A percentile compares a stretch with the other conserved stretches of the same genome.
phyloP scores from a whole-genome alignment of 2,888 invertebrate genomes.

The Epinotia demarniana region DNA sequence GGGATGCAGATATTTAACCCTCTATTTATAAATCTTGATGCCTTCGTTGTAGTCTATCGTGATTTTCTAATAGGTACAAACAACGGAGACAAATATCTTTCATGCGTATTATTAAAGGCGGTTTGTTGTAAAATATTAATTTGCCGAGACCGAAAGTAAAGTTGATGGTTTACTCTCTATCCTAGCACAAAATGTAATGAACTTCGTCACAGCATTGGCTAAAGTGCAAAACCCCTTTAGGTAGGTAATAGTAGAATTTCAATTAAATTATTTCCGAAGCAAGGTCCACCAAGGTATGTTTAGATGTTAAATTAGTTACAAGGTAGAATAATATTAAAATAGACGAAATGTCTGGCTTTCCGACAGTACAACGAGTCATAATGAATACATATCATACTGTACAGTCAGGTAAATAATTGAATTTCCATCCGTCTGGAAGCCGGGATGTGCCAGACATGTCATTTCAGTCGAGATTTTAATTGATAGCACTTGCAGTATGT shows the following conservation, averaged over 20 bases:
- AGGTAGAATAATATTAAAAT: neutral
- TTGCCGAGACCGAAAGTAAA: neutral
- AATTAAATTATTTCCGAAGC: no score
- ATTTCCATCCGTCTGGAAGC: conserved; percentile 31
- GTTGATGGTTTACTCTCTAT: no score
- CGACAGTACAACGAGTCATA: conserved; percentile 5
- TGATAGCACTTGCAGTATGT: conserved; percentile 1
- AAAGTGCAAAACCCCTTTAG: no score
- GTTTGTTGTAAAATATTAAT: neutral
- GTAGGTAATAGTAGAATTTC: no score
- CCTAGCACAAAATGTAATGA: no score
- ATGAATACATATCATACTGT: conserved; percentile 10
- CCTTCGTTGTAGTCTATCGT: no score
- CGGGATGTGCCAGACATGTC: conserved; percentile 29
- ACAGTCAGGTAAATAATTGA: conserved; percentile 30
- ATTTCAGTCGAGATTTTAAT: conserved; percentile 29
- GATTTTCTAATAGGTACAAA: neutral
- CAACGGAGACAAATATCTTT: neutral
- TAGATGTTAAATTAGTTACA: neutral
- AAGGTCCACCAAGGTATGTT: neutral
- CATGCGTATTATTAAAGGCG: neutral
- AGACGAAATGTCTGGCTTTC: conserved; percentile 9
- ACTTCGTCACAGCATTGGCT: no score
- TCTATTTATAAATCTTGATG: neutral
- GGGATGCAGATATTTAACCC: conserved; percentile 4